These are phyloP conservation scores for Germaria angustata DNA, from an alignment of 2,888 invertebrate genomes.

Conservation along the genomic window DNA sequence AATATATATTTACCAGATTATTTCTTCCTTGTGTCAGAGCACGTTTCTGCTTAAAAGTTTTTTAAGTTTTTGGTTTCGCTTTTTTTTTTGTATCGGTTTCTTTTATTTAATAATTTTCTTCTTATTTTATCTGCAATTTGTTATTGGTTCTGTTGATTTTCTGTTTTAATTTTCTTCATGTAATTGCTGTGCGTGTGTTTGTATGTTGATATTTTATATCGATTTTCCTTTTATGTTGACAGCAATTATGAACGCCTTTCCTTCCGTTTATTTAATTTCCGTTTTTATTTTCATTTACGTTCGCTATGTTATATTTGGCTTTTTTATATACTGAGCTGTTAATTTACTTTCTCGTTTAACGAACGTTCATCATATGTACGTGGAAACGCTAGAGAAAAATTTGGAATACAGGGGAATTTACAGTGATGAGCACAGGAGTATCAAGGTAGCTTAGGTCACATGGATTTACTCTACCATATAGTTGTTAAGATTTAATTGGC, in stretches of 20 bases:
- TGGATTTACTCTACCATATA: no score
- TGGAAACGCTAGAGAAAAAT: background rate
- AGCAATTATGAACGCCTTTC: conserved; percentile 69
- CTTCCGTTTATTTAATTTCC: conserved; percentile 68
- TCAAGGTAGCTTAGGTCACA: no score
- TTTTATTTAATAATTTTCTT: conserved; percentile 14
- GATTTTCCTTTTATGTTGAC: conserved; percentile 65
- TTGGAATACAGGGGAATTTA: background rate
- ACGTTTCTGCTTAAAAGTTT: conserved; percentile 35
- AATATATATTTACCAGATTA: background rate
- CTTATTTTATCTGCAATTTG: conserved; percentile 24
- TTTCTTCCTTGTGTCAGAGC: conserved; percentile 8
- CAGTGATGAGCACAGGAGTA: background rate
- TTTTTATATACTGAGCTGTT: conserved; percentile 6
- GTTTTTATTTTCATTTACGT: conserved; percentile 60
- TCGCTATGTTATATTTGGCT: background rate
- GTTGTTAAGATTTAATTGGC: no score
- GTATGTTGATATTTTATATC: conserved; percentile 47
- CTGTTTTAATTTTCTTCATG: conserved; percentile 53
- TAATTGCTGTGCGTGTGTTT: background rate
- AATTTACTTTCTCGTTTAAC: conserved; percentile 53
- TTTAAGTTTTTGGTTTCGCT: background rate
- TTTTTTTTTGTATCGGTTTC: conserved; percentile 25
- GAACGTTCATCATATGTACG: conserved; percentile 13
- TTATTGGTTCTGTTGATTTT: conserved; percentile 31